Conservation (phyloP, 2,797 vertebrate genomes). For the Pagetopsis macropterus region DNA sequence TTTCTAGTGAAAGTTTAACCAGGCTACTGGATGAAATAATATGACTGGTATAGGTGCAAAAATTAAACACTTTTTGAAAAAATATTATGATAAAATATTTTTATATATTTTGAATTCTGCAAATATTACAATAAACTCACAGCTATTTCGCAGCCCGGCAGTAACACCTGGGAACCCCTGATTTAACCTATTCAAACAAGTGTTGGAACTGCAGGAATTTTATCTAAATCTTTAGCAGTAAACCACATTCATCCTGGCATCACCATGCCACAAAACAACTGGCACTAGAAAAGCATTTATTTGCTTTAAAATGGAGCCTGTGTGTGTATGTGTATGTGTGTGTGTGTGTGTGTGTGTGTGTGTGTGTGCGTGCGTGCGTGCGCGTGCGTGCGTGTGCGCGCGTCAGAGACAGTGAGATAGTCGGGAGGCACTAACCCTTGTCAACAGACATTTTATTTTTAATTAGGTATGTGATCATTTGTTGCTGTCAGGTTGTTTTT, state of each 20-base stretch:
- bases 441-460: slow-evolving; percentile 13
- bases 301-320: slow-evolving; percentile 11
- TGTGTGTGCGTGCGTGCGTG: not conserved
- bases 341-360: not conserved
- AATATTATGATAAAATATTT: too few relatives aligned
- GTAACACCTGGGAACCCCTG: too few relatives aligned
- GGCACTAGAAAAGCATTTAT: slow-evolving; percentile 10
- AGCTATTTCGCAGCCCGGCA: too few relatives aligned
- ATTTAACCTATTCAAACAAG: not conserved
- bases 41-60: too few relatives aligned
- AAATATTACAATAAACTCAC: too few relatives aligned
- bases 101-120: too few relatives aligned
- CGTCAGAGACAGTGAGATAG: slow-evolving; percentile 4
- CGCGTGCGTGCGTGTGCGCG: not conserved
- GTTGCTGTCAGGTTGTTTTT: slow-evolving; percentile 15
- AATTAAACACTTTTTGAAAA: too few relatives aligned
- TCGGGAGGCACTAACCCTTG: slow-evolving; percentile 30
- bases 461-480: slow-evolving; percentile 22
- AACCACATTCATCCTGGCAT: not conserved
- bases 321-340: not conserved
- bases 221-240: not conserved
- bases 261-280: not conserved
- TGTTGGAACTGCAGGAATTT: not conserved
- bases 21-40: too few relatives aligned
- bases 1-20: too few relatives aligned